Percentiles rank a stretch among this genome's conserved stretches.
Evolutionary conservation across 2,888 invertebrate species (phyloP).

Genomic region (Elgonia sp.): DNA sequence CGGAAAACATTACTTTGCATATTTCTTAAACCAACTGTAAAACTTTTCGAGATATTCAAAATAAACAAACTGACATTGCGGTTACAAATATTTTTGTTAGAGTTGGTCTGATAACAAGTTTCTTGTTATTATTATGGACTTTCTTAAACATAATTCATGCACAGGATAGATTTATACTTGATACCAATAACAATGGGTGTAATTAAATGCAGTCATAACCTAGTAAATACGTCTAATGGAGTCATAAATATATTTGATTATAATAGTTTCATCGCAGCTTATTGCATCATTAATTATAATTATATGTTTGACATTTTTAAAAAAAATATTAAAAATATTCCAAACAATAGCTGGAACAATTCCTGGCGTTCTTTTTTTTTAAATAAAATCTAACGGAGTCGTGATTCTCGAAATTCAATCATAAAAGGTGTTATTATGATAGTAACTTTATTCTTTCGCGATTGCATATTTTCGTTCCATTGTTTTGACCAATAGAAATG

Average conservation of each 20-base stretch:
- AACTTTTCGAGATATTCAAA: conserved; percentile 13
- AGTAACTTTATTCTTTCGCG: conserved; percentile 13
- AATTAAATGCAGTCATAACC: conserved; percentile 47
- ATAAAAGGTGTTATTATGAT: background rate
- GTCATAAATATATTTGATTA: conserved; percentile 36
- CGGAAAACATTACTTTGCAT: conserved; percentile 28
- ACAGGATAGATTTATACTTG: conserved; percentile 43
- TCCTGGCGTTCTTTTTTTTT: background rate
- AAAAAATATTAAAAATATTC: background rate
- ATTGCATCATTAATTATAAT: conserved; percentile 37
- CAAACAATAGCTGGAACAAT: background rate
- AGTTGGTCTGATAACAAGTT: conserved; percentile 33
- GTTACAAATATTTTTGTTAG: conserved; percentile 26
- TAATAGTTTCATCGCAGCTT: conserved; percentile 24
- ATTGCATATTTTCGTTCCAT: conserved; percentile 40
- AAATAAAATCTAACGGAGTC: background rate
- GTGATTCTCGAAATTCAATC: conserved; percentile 11
- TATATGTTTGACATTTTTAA: conserved; percentile 4
- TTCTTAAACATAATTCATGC: conserved; percentile 23
- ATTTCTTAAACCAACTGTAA: background rate
- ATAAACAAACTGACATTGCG: background rate
- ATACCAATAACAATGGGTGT: conserved; percentile 47
- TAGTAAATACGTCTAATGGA: conserved; percentile 46
- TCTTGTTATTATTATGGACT: conserved; percentile 25
- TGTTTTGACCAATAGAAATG: conserved; percentile 28